A percentile compares a stretch with the other conserved stretches of the same genome.
Evolutionary conservation across 2,888 invertebrate genomes (phyloP).

Genomic region (Eilema sororculum): DNA sequence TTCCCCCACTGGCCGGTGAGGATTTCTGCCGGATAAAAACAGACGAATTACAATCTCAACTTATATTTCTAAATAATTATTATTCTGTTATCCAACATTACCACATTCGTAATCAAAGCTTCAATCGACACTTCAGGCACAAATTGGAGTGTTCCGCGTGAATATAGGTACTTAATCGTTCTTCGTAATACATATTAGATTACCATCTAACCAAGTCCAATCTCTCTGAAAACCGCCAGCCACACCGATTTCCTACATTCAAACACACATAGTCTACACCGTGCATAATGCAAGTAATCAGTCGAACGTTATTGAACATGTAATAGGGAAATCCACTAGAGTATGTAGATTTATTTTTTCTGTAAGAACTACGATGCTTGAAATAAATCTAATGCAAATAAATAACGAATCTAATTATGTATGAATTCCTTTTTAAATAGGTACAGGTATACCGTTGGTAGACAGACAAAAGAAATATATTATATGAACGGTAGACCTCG

Average conservation of each 20-base stretch:
- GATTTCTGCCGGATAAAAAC: too few relatives aligned
- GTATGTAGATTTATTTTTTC: conserved; percentile 23
- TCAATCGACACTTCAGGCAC: conserved; percentile 36
- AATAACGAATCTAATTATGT: too few relatives aligned
- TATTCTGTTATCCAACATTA: not conserved
- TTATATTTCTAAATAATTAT: not conserved
- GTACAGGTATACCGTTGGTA: too few relatives aligned
- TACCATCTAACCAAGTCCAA: conserved; percentile 53
- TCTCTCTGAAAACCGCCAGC: conserved; percentile 56
- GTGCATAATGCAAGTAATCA: conserved; percentile 39
- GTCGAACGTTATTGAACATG: conserved; percentile 33
- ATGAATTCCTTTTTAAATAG: too few relatives aligned
- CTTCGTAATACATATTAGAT: conserved; percentile 48
- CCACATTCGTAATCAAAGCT: not conserved
- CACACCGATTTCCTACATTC: conserved; percentile 44
- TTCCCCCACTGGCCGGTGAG: too few relatives aligned
- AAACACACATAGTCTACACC: conserved; percentile 31
- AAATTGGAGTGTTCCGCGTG: conserved; percentile 56
- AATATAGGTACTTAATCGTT: conserved; percentile 55
- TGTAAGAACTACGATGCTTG: not conserved
- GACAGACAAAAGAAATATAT: too few relatives aligned
- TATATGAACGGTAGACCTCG: too few relatives aligned
- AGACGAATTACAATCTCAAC: not conserved
- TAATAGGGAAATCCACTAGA: conserved; percentile 22
- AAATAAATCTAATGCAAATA: not conserved